Evolutionary conservation across 2,888 invertebrate species (phyloP), one percentile per base, ranked within the genome.

Genomic region (Hemaris fuciformis): DNA sequence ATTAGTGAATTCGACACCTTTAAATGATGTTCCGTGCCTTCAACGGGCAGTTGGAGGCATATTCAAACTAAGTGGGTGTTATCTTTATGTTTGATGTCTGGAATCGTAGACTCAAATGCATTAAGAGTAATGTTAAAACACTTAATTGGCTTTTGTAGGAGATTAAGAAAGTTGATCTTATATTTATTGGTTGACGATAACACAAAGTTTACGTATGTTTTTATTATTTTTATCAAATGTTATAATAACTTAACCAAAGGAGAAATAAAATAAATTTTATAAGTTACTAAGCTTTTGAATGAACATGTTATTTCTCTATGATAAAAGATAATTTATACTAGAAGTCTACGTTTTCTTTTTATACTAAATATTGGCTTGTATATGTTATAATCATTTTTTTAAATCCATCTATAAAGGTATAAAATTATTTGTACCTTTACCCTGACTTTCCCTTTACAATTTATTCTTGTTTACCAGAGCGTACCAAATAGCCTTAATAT

Each of bases 1-100:
- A 59, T 59, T 59, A 46, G 59, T 34, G 20, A 31, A 34, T 22
- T 45, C 13, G 23, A 60, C 38, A 59, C 27, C 23, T 15, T 42
- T 27, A 18, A 48, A 59, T 43, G 25, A 27, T 25, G 10, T 43
- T n/a, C n/a, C 8, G 27, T 15, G 27, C 15, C 27, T n/a, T 27
- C 27, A 27, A 53, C 27, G n/a, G n/a, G 38, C 38, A 38, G 38
- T 1, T n/a, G 13, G 13, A 13, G 38, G 38, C 27, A 8, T 27
- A 22, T 46, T 3, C 8, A 23, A 20, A 2, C 6, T 15, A 27
- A 48, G 15, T 48, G 15, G n/a, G n/a, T 48, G 48, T 15, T 27
- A 25, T 27, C 48, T 48, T 27, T 15, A 20, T 34, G 34, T 34
- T 34, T 1, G 34, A 1, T 2, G 1, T 8, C 2, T 34, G 6